Conservation (phyloP, 2,888 invertebrate species). For the Reticulitermes lucifugus region DNA sequence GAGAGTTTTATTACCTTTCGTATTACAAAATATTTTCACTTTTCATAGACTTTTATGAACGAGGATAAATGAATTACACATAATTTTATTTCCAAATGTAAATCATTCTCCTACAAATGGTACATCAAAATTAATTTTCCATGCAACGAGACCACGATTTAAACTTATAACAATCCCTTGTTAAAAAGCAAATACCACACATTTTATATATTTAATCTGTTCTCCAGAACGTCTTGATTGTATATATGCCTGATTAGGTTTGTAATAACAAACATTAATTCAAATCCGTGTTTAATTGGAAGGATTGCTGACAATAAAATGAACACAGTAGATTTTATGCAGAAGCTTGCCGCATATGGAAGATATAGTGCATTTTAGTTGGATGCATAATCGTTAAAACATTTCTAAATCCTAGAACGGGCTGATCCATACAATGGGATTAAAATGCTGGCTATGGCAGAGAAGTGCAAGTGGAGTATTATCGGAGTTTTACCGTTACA, state of each 20-base stretch:
- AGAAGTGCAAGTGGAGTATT: constrained; percentile 11
- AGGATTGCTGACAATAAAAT: not conserved
- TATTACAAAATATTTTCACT: too few species aligned
- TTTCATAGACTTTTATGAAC: not conserved
- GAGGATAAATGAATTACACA: too few species aligned
- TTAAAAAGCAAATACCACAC: not conserved
- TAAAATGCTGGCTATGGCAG: not conserved
- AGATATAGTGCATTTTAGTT: not conserved
- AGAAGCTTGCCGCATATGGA: not conserved
- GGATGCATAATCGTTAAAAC: not conserved
- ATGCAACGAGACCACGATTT: not conserved
- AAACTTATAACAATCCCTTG: not conserved
- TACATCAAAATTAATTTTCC: not conserved
- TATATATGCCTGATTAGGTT: not conserved
- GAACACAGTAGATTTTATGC: constrained; percentile 15
- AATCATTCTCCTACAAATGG: not conserved
- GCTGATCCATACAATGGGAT: constrained; percentile 6
- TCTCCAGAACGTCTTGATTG: not conserved
- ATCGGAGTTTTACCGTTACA: constrained; percentile 12
- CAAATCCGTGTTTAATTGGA: constrained; percentile 26
- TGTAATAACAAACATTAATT: constrained; percentile 25
- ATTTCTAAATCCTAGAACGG: not conserved
- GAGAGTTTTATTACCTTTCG: too few species aligned
- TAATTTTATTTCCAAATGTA: not conserved
- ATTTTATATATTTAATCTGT: constrained; percentile 2